Conservation (phyloP, 1,140 invertebrate species). For the Anastatus disparis region DNA sequence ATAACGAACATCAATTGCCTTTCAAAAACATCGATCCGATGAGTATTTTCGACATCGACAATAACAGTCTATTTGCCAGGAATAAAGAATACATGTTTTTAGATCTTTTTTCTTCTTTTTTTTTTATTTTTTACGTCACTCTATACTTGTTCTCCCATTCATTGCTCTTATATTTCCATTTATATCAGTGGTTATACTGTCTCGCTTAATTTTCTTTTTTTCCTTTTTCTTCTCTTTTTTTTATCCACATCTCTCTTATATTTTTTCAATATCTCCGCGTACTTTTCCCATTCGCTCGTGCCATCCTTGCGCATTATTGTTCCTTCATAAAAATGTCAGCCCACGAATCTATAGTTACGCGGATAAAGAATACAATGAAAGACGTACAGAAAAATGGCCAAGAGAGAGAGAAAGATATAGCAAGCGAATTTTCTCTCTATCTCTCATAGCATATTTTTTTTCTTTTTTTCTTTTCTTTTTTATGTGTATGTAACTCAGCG, state of each 20-base stretch:
- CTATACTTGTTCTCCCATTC: too few species aligned
- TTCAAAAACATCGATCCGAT: conserved; percentile 45
- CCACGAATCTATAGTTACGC: conserved; percentile 62
- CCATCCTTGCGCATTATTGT: conserved; percentile 56
- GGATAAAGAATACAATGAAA: conserved; percentile 64
- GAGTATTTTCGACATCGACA: conserved; percentile 43
- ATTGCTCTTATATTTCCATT: neutral
- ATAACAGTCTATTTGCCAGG: conserved; percentile 58
- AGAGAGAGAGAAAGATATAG: neutral
- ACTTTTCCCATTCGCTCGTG: neutral
- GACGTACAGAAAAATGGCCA: conserved; percentile 63
- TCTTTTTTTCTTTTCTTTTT: conserved; percentile 32
- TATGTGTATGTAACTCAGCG: conserved; percentile 35
- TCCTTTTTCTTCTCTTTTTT: too few species aligned
- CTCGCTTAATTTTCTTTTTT: too few species aligned
- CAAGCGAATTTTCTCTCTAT: neutral
- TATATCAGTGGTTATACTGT: neutral
- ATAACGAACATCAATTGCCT: conserved; percentile 58
- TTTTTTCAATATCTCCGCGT: conserved; percentile 27
- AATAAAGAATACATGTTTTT: conserved; percentile 55
- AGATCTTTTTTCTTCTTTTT: conserved; percentile 31
- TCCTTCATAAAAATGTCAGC: conserved; percentile 64
- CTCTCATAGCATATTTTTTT: neutral
- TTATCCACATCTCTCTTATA: conserved; percentile 1
- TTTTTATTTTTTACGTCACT: conserved; percentile 36